phyloP scores from a whole-genome alignment of 2,888 invertebrate genomes.

The Myopa testacea region DNA sequence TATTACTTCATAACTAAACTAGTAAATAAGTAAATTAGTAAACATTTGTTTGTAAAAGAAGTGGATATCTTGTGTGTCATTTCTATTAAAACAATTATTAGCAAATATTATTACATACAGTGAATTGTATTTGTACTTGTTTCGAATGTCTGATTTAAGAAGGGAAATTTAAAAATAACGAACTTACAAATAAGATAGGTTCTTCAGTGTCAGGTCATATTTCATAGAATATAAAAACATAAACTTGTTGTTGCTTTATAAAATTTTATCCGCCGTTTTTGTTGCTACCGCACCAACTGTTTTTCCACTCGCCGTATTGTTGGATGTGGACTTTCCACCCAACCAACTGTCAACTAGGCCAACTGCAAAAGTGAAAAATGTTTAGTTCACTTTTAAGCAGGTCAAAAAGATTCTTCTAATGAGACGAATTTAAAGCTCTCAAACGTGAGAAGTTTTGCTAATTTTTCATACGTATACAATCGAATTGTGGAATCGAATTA shows the following conservation, averaged over 20 bases:
- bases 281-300: slow-evolving; percentile 58
- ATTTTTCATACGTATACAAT: background rate
- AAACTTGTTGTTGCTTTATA: background rate
- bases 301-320: slow-evolving; percentile 45
- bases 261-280: slow-evolving; percentile 49
- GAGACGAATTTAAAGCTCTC: background rate
- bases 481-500: no score
- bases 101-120: background rate
- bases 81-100: background rate
- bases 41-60: no score
- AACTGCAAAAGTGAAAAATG: slow-evolving; percentile 48
- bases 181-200: background rate
- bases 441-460: background rate
- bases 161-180: background rate
- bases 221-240: background rate
- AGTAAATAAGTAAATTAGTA: no score
- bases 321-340: background rate
- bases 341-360: slow-evolving; percentile 45
- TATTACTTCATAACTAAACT: no score
- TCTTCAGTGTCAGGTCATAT: background rate
- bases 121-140: background rate
- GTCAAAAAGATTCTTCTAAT: background rate
- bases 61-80: no score
- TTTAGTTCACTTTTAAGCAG: slow-evolving; percentile 18
- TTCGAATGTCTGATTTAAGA: background rate